phyloP scores from a whole-genome alignment of 2,797 vertebrate species.

The Coccyzus lansbergi region DNA sequence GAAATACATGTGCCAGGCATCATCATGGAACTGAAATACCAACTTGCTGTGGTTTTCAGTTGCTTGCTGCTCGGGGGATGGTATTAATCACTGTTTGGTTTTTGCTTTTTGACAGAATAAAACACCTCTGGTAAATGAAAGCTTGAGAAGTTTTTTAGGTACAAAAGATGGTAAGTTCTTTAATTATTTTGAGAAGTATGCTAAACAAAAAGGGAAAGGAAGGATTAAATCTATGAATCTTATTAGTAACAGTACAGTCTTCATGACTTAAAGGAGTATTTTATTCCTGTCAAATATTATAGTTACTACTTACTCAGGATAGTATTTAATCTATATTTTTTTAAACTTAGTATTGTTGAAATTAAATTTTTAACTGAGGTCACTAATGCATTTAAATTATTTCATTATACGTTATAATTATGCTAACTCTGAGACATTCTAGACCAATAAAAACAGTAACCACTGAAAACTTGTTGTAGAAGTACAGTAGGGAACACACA shows the following conservation, averaged over 20 bases:
- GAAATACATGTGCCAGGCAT: neutral
- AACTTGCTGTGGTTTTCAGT: neutral
- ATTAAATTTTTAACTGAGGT: neutral
- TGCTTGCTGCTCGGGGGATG: neutral
- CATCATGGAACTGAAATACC: neutral
- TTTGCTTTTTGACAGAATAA: constrained; percentile 84
- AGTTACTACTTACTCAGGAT: neutral
- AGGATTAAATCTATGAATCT: neutral
- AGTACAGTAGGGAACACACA: neutral
- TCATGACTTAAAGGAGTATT: neutral
- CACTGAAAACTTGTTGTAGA: neutral
- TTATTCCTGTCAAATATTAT: neutral
- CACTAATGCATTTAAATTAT: neutral
- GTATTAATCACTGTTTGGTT: neutral
- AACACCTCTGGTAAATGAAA: constrained; percentile 90
- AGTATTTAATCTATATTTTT: neutral
- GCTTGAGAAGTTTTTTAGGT: constrained; percentile 89
- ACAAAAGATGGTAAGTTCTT: constrained; percentile 89
- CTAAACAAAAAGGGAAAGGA: neutral
- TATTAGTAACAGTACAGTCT: neutral
- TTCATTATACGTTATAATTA: neutral
- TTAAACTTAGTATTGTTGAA: neutral
- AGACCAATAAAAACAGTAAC: neutral
- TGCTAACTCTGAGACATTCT: neutral
- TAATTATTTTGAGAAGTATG: neutral